Percentiles rank a stretch among this genome's conserved stretches.
phyloP scores from a whole-genome alignment of 2,113 vertebrate species.

The Pelusios castaneus region DNA sequence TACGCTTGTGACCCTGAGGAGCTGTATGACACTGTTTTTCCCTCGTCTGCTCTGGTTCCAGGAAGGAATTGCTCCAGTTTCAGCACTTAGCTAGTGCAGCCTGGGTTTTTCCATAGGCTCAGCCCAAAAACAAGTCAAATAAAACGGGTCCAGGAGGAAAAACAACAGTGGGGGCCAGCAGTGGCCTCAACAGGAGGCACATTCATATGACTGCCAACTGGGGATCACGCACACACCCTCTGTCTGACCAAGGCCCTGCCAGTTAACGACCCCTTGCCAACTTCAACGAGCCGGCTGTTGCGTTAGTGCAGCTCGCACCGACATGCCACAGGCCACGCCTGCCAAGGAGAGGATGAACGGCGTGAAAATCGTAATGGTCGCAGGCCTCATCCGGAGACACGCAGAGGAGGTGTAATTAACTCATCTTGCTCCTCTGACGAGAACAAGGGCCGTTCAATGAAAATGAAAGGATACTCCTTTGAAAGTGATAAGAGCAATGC shows the following conservation, averaged over 20 bases:
- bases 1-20: neutral
- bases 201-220: neutral
- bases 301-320: neutral
- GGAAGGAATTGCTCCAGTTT: rapidly evolving
- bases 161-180: neutral
- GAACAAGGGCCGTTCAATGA: no score
- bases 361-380: neutral
- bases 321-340: neutral
- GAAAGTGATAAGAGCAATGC: no score
- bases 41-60: neutral
- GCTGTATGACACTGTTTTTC: neutral
- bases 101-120: neutral
- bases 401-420: no score
- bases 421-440: no score
- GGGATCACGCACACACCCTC: neutral
- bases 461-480: no score
- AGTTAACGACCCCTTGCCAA: neutral
- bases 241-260: neutral
- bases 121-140: neutral
- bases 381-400: no score
- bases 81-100: neutral
- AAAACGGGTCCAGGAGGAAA: neutral
- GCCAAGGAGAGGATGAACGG: neutral
- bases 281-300: neutral
- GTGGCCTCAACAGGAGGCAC: neutral